Conservation (phyloP, 2,888 invertebrate genomes). For the Dromius quadrimaculatus region DNA sequence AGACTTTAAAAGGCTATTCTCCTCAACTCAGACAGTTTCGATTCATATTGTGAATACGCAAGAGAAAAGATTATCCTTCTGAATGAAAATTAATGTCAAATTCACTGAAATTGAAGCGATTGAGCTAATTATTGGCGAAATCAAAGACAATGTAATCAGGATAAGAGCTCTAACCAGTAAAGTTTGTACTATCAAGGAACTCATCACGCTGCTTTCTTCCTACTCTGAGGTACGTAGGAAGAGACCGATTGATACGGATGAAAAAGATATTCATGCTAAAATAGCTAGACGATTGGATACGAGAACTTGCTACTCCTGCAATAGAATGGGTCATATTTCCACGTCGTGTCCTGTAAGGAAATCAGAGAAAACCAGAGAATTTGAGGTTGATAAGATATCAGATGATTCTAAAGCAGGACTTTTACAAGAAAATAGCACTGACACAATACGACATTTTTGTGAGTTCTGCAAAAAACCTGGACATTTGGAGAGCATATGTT, state of each 20-base stretch:
- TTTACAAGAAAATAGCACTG: background rate
- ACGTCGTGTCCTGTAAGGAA: background rate
- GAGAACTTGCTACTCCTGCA: background rate
- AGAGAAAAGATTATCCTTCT: constrained; percentile 19
- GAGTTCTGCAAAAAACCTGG: constrained; percentile 11
- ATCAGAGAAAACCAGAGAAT: background rate
- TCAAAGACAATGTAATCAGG: constrained; percentile 13
- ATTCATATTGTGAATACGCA: no score
- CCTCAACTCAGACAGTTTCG: no score
- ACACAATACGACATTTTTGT: background rate
- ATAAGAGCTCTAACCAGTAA: constrained; percentile 26
- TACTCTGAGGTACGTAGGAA: background rate
- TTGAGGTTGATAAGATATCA: background rate
- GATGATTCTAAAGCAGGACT: background rate
- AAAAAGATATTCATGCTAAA: background rate
- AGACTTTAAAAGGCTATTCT: no score
- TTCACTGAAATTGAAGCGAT: no score
- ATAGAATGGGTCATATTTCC: constrained; percentile 10
- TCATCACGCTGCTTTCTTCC: constrained; percentile 15
- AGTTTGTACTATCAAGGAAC: constrained; percentile 12
- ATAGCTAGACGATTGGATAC: background rate
- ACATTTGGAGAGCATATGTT: background rate
- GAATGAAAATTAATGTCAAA: no score
- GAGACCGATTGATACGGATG: background rate
- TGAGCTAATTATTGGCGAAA: constrained; percentile 21